Base-by-base conservation (phyloP, 2,797 vertebrate species). In the Crocidura indochinensis region DNA sequence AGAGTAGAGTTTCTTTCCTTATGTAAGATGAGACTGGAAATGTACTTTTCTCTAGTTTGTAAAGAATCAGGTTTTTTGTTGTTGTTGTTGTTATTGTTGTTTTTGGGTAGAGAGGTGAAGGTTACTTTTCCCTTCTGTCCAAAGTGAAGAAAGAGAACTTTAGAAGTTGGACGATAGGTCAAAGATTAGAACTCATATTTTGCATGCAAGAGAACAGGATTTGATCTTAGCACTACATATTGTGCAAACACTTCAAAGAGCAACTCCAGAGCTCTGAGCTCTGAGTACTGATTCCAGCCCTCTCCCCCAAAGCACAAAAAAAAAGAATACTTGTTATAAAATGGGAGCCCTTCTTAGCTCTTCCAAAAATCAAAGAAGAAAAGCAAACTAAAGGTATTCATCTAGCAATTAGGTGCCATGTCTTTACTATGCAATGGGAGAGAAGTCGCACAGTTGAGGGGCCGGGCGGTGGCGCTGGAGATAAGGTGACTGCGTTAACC, bases 1-100 rank as follows among this genome's bases (percentile, higher is more conserved):
- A 93, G n/a, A 85, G 8, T 38, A 83, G 46, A 56, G 8, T 17
- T 83, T 92, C 68, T 92, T 64, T 73, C 65, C 31, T 78, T 69
- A 24, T 74, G 87, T 72, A 68, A 87, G 53, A 84, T 65, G 78
- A 88, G 51, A 56, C 47, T 83, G 29, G n/a, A 92, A 93, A 92
- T 62, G 73, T 81, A 44, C 8, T 80, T 89, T 92, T 31, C 14
- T 91, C 22, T 65, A 64, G 46, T n/a, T 94, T 46, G 6, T 29
- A 75, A 64, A 91, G 73, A 49, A 60, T 88, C 8, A 12, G 60
- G 74, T 6, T 26, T 80, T 84, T 38, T 38, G 38, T 38, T 77
- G 46, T 27, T 27, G 24, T 56, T 15, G 53, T 38, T 38, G 38
- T 38, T 77, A 38, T 27, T 27, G 24, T 56, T 15, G 53, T 20